Conservation (phyloP, 1,140 invertebrate genomes). For the Agrilus planipennis region DNA sequence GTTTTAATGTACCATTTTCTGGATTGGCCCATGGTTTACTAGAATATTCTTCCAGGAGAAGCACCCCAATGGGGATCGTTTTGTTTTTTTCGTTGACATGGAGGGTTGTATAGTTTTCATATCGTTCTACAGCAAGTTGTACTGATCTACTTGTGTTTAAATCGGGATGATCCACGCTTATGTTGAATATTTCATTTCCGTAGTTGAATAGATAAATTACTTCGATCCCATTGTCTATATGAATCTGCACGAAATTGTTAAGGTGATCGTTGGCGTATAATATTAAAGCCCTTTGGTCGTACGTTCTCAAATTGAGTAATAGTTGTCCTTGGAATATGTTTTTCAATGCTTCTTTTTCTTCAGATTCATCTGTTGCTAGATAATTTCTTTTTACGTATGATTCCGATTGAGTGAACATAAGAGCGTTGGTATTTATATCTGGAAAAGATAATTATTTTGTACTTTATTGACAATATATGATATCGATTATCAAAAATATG, state of each 20-base stretch:
- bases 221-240: conserved; percentile 57
- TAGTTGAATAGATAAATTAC: conserved; percentile 78
- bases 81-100: conserved; percentile 72
- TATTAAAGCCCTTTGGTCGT: conserved; percentile 67
- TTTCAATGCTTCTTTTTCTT: conserved; percentile 50
- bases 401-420: conserved; percentile 74
- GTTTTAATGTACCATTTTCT: conserved; percentile 46
- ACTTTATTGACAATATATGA: too few relatives aligned
- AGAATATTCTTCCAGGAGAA: conserved; percentile 61
- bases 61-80: conserved; percentile 54
- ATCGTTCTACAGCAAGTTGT: conserved; percentile 70
- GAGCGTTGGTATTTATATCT: conserved; percentile 83
- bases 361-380: conserved; percentile 48
- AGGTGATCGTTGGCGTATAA: conserved; percentile 86
- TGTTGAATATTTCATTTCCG: conserved; percentile 64
- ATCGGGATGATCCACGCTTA: conserved; percentile 59
- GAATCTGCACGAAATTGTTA: conserved; percentile 88
- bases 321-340: conserved; percentile 67
- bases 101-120: conserved; percentile 57
- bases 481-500: too few relatives aligned
- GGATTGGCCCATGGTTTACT: conserved; percentile 78
- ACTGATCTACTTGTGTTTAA: conserved; percentile 70
- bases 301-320: conserved; percentile 76
- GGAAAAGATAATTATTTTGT: conserved; percentile 28
- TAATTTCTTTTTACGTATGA: conserved; percentile 71